Evolutionary conservation across 2,113 vertebrate species (phyloP).

Genomic region (Apeltes quadracus): DNA sequence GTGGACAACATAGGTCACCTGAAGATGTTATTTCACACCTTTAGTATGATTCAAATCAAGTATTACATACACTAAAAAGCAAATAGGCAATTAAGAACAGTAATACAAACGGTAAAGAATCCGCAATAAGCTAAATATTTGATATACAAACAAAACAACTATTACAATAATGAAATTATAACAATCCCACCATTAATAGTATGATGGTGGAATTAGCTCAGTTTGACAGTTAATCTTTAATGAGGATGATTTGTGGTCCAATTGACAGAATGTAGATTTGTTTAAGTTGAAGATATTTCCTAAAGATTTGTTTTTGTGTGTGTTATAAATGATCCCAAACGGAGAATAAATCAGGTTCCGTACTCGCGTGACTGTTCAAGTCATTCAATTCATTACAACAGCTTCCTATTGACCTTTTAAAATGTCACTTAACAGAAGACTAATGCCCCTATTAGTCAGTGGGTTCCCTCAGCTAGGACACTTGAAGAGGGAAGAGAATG

Average conservation of each 20-base stretch:
- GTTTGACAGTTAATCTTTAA: not conserved
- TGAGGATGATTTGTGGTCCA: not conserved
- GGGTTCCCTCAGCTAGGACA: conserved; percentile 20
- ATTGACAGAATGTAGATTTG: not conserved
- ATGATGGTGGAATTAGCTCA: not conserved
- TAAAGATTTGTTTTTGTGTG: not conserved
- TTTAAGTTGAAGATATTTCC: not conserved
- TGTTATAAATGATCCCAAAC: conserved; percentile 26
- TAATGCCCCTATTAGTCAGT: conserved; percentile 27
- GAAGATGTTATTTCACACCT: too few species aligned
- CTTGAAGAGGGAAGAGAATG: not conserved
- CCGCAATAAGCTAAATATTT: too few species aligned
- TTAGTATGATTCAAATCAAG: too few species aligned
- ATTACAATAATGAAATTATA: too few species aligned
- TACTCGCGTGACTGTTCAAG: conserved; percentile 26
- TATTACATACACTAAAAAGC: too few species aligned
- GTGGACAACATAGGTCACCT: too few species aligned
- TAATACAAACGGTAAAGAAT: too few species aligned
- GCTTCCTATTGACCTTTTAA: conserved; percentile 47
- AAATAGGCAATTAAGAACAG: too few species aligned
- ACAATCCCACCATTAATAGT: too few species aligned
- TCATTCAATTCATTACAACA: conserved; percentile 50
- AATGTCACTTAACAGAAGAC: conserved; percentile 39
- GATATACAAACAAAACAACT: too few species aligned
- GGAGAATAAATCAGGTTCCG: conserved; percentile 33